Percentiles rank a stretch among this genome's conserved stretches.
phyloP scores from a whole-genome alignment of 2,888 invertebrate species.

The Drosophila cognata region DNA sequence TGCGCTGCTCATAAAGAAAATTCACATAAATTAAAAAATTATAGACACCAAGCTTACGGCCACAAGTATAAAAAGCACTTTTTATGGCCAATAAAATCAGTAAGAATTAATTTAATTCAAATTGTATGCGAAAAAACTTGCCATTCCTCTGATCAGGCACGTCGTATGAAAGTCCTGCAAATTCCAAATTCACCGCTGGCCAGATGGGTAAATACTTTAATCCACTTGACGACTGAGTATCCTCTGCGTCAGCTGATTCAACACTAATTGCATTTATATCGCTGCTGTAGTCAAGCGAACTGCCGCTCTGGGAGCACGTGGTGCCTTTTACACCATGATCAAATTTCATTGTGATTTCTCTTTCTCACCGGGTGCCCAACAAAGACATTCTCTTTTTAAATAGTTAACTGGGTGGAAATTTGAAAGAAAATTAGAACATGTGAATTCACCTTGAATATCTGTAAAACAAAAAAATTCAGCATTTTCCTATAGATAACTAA shows the following conservation, averaged over 20 bases:
- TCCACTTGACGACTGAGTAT: constrained; percentile 86
- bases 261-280: constrained; percentile 83
- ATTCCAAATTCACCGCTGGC: constrained; percentile 92
- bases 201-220: constrained; percentile 88
- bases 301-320: constrained; percentile 65
- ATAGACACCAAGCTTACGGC: background rate
- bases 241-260: constrained; percentile 84
- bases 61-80: background rate
- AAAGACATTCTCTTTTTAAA: constrained; percentile 2
- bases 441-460: background rate
- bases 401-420: background rate
- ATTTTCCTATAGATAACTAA: background rate
- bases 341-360: constrained; percentile 22
- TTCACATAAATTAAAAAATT: background rate
- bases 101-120: background rate
- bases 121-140: constrained; percentile 77
- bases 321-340: constrained; percentile 49
- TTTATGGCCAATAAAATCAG: background rate
- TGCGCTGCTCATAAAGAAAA: constrained; percentile 86
- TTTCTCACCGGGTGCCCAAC: background rate
- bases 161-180: constrained; percentile 92
- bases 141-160: constrained; percentile 90
- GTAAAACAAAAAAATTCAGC: background rate
- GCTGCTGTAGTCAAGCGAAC: constrained; percentile 78
- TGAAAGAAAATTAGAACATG: background rate